Base-by-base conservation (phyloP, 2,113 vertebrate genomes). In the Coreoperca whiteheadi region DNA sequence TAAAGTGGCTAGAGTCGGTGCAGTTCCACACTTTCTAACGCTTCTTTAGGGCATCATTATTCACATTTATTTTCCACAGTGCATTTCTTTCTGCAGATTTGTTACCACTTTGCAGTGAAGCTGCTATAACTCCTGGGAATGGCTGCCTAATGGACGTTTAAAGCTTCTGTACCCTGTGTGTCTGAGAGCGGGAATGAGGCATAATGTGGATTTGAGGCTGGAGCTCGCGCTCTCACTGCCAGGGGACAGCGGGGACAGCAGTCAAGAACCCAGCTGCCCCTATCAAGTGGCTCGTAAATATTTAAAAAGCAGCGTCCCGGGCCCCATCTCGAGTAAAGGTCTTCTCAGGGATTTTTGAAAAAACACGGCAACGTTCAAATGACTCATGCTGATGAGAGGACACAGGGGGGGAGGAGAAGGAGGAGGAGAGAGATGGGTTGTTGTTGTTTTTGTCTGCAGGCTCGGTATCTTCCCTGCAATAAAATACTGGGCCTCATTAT, bases 201-300 rank as follows among this genome's bases (percentile, higher is more conserved):
- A 70, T 66, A 80, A 79, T 78, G 83, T 77, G 75, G 81, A 74
- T 66, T 21, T 64, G 61, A 90, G 78, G 79, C 54, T 71, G 77
- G 39, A 71, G 86, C 65, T 86, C 23, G 14, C 20, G 4, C 41
- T 68, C 57, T 57, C 69, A 21, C 81, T 89, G 83, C 86, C 86
- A 88, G 79, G 82, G 90, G 81, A 90, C 86, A 69, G 72, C 18
- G 53, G 85, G 85, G 88, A 91, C 90, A 78, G 86, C 82, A 85
- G 86, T 84, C 70, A 85, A 88, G 86, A 87, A 83, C 85, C 84
- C 84, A 69, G 83, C 69, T 77, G 69, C 86, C 84, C 90, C 87
- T 94, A 95, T 96, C 94, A 90, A 91, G 88, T 95, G 89, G 66
- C 94, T 92, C 66, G 88, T 96, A 92, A 95, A 96, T 95, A 92